A percentile compares a stretch with the other conserved stretches of the same genome.
Evolutionary conservation across 2,113 vertebrate genomes (phyloP).

Genomic region (Rhinolophus ferrumequinum): DNA sequence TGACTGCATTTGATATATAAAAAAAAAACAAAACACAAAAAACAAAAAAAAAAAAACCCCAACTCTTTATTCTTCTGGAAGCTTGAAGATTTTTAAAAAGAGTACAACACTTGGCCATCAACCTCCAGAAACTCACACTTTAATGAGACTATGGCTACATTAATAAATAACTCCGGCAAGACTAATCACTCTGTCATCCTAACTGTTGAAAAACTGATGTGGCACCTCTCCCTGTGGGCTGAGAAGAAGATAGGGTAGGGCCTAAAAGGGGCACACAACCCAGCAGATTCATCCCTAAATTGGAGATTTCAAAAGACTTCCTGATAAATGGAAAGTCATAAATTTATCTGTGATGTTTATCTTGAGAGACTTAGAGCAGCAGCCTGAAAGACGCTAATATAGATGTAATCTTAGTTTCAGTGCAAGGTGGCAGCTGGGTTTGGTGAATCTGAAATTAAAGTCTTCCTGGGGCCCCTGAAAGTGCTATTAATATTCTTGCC

Average conservation of each 20-base stretch:
- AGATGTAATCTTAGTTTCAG: conserved; percentile 65
- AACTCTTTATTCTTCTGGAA: conserved; percentile 4
- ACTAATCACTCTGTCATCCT: conserved; percentile 44
- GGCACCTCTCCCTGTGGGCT: background rate
- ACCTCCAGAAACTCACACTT: conserved; percentile 34
- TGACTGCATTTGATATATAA: background rate
- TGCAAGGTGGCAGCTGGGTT: conserved; percentile 40
- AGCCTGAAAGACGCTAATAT: conserved; percentile 46
- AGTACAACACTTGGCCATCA: background rate
- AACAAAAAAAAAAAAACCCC: background rate
- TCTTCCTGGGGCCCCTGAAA: background rate
- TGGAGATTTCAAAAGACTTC: conserved; percentile 57
- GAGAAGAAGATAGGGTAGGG: background rate
- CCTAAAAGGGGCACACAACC: conserved; percentile 12
- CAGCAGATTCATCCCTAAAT: background rate
- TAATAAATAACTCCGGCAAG: conserved; percentile 8
- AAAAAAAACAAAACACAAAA: background rate
- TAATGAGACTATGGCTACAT: background rate
- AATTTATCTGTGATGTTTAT: conserved; percentile 65
- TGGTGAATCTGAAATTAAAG: background rate
- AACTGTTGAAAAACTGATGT: conserved; percentile 15
- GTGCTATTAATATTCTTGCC: background rate
- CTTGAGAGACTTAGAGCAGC: conserved; percentile 56
- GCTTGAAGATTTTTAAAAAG: background rate
- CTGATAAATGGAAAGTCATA: conserved; percentile 50